phyloP scores from a whole-genome alignment of 2,888 invertebrate species.

The Zaprionus lineosus region DNA sequence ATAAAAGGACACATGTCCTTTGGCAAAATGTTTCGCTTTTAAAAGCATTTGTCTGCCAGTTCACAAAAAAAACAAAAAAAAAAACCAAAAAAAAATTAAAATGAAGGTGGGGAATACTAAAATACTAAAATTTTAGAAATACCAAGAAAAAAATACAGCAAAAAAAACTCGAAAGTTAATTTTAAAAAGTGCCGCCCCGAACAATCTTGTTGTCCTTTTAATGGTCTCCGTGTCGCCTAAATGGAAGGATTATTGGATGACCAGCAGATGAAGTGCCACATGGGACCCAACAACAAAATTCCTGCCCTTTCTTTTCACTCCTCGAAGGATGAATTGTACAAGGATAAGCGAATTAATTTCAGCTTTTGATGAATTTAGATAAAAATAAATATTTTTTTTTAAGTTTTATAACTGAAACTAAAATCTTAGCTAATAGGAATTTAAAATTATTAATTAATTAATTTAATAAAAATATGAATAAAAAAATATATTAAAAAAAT shows the following conservation, averaged over 20 bases:
- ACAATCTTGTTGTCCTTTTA: slow-evolving; percentile 23
- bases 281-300: neutral
- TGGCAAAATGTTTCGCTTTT: slow-evolving; percentile 65
- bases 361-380: neutral
- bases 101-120: neutral
- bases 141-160: slow-evolving; percentile 22
- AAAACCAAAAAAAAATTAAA: slow-evolving; percentile 7
- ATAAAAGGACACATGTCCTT: slow-evolving; percentile 69
- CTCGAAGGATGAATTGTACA: no score
- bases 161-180: slow-evolving; percentile 58
- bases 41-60: slow-evolving; percentile 69
- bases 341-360: no score
- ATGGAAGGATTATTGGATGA: slow-evolving; percentile 33
- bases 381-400: no score
- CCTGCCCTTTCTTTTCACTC: neutral
- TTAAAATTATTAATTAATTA: no score
- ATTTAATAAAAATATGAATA: neutral
- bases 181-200: slow-evolving; percentile 53
- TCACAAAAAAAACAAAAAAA: slow-evolving; percentile 7
- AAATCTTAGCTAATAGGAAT: no score
- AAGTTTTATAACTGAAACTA: no score
- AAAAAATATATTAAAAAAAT: neutral
- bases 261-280: neutral
- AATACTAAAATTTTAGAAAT: no score
- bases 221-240: slow-evolving; percentile 18